Conservation (phyloP, 2,888 invertebrate species). For the Melikaiella ostensackeni region DNA sequence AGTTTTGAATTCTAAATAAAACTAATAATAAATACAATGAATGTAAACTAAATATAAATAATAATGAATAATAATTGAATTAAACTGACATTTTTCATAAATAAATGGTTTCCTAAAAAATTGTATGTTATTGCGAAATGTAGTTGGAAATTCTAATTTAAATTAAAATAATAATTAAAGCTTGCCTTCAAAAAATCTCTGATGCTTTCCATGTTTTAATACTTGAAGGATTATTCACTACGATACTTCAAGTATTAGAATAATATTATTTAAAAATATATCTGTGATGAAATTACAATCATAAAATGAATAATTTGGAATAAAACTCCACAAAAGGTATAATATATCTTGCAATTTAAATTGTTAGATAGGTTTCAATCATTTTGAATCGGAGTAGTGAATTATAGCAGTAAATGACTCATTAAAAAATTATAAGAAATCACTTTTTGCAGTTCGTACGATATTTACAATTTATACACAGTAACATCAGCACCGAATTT, state of each 20-base stretch:
- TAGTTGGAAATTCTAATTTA: neutral
- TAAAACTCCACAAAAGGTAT: neutral
- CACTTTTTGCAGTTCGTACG: neutral
- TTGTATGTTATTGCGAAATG: neutral
- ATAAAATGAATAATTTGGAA: neutral
- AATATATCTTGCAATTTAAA: no score
- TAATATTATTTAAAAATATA: no score
- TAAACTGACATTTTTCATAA: neutral
- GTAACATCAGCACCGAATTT: neutral
- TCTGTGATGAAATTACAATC: no score
- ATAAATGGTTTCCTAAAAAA: neutral
- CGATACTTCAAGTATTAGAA: no score
- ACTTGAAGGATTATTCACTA: no score
- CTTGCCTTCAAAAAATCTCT: no score
- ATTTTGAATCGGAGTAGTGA: neutral
- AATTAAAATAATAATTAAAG: no score
- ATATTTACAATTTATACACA: neutral
- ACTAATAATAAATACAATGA: neutral
- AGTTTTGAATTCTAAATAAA: neutral
- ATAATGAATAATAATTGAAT: neutral
- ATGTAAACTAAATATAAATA: neutral
- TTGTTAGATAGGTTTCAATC: neutral
- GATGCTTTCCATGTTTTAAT: no score
- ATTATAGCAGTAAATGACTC: no score
- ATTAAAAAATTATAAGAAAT: no score